Evolutionary conservation across 2,797 vertebrate genomes (phyloP).

Genomic region (Notolepis coatsorum): DNA sequence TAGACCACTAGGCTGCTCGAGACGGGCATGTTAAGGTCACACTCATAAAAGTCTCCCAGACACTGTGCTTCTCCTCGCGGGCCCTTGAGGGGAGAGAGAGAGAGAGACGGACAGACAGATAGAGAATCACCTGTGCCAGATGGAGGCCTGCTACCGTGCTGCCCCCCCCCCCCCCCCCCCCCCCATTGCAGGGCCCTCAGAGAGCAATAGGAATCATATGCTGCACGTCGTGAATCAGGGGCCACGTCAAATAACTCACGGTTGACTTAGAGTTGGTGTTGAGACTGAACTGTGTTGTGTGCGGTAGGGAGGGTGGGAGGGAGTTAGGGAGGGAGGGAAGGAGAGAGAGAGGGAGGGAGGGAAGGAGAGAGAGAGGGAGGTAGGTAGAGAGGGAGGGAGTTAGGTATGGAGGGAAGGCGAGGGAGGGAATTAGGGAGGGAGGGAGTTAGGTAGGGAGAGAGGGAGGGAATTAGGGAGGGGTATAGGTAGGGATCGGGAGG

Average conservation of each 20-base stretch:
- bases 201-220: slow-evolving; percentile 52
- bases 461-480: no score
- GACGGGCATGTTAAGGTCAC: slow-evolving; percentile 70
- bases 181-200: slow-evolving; percentile 35
- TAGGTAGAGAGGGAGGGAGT: slow-evolving; percentile 10
- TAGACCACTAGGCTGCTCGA: slow-evolving; percentile 68
- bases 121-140: slow-evolving; percentile 63
- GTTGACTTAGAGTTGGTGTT: not conserved
- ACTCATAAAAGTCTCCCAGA: slow-evolving; percentile 66
- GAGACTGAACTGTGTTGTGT: slow-evolving; percentile 26
- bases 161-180: no score
- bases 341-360: no score
- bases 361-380: no score
- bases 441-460: no score
- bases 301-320: slow-evolving; percentile 24
- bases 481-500: slow-evolving; percentile 15
- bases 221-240: slow-evolving; percentile 34
- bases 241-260: slow-evolving; percentile 34
- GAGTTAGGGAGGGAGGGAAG: no score
- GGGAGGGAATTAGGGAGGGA: no score
- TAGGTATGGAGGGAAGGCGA: slow-evolving; percentile 31
- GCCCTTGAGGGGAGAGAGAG: slow-evolving; percentile 44
- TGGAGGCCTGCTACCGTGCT: slow-evolving; percentile 39
- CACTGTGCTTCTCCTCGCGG: slow-evolving; percentile 36
- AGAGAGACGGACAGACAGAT: slow-evolving; percentile 12